Evolutionary conservation across 2,797 vertebrate species (phyloP), one percentile per base, ranked within the genome.

Genomic region (Aulostomus chinensis): DNA sequence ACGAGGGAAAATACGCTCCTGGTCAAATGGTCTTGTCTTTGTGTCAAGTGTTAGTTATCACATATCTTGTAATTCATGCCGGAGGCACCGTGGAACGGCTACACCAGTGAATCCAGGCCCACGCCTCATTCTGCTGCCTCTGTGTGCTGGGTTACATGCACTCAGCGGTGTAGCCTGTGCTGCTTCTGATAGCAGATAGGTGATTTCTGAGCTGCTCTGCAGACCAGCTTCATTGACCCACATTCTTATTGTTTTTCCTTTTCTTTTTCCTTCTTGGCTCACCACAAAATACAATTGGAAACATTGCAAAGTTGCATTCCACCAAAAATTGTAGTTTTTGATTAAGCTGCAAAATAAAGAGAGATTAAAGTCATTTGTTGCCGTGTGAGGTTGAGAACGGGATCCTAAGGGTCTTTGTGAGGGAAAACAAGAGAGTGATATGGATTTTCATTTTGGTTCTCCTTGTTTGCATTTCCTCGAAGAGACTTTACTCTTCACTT

Each of bases 61-160:
- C 66, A 45, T 50, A 76, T 82, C 58, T 73, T 65, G 80, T 84
- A 85, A 88, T 88, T 77, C 81, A 77, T 39, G 58, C 83, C 0
- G 15, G 24, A 73, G 76, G 84, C 80, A 52, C 45, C 58, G 16
- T 80, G 80, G 72, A 73, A 68, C 68, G 49, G 70, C 68, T 76
- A 51, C 62, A 82, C 72, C 76, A 73, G 58, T 64, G 73, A 67
- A 72, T 73, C 52, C 65, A 65, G 80, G 84, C 81, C 81, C 77
- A 83, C 79, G 71, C 81, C 82, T 87, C 62, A 58, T 80, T 80
- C 71, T 64, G 74, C 71, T 59, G 76, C 74, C 41, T 59, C 43
- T 74, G 4, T 65, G 73, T 81, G 74, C 56, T 58, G 11, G 63
- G 68, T 85, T 73, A 69, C 12, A 83, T 78, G 67, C 71, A 57